phyloP scores from a whole-genome alignment of 2,888 invertebrate genomes.

The Neoaliturus tenellus region DNA sequence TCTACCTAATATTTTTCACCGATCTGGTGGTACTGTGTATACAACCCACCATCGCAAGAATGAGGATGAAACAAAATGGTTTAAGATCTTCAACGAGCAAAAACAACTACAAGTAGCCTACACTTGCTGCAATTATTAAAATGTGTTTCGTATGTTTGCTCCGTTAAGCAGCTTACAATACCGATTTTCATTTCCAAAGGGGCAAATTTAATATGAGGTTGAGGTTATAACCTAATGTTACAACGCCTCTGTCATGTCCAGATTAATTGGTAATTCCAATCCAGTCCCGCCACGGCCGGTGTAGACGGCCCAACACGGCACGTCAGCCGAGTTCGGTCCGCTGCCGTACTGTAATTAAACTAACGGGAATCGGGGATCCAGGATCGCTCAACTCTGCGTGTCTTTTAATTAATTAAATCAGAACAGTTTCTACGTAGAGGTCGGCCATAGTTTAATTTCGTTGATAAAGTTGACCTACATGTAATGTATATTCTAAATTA shows the following conservation, averaged over 20 bases:
- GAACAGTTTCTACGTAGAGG: not conserved
- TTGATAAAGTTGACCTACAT: not conserved
- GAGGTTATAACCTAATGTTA: not conserved
- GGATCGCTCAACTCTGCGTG: not conserved
- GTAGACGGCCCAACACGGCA: not conserved
- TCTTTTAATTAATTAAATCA: conserved; percentile 6
- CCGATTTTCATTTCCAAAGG: no score
- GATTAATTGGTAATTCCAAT: not conserved
- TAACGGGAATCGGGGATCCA: not conserved
- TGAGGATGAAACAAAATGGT: no score
- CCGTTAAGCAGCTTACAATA: no score
- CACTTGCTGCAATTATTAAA: no score
- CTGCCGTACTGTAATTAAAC: not conserved
- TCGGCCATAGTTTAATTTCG: not conserved
- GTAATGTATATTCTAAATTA: no score
- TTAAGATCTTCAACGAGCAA: no score
- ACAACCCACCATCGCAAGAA: no score
- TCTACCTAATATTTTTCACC: no score
- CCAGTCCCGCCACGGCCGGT: not conserved
- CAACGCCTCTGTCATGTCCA: not conserved
- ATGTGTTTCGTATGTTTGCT: no score
- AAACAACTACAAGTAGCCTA: no score
- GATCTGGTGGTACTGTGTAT: no score
- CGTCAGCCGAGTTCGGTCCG: not conserved
- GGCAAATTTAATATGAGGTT: no score